A percentile compares a stretch with the other conserved stretches of the same genome.
Conservation (phyloP, 2,888 invertebrate species). For the Ischnus inquisitorius region DNA sequence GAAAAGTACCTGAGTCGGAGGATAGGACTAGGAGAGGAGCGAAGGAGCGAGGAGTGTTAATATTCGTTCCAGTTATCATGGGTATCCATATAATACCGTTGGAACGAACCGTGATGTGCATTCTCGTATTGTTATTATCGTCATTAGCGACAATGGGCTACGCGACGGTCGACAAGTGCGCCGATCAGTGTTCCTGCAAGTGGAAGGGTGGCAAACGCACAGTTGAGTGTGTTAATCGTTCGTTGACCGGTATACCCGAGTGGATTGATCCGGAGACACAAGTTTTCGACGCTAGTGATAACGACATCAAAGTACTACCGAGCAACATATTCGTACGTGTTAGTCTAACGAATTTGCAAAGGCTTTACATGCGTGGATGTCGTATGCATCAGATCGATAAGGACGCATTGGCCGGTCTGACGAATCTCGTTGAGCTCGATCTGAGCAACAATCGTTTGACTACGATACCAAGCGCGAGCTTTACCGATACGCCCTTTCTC, state of each 20-base stretch:
- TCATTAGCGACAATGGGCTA: slow-evolving; percentile 71
- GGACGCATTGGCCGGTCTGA: slow-evolving; percentile 93
- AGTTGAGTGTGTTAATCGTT: slow-evolving; percentile 95
- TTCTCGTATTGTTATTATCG: slow-evolving; percentile 63
- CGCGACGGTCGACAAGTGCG: slow-evolving; percentile 82
- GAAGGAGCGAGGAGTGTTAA: slow-evolving; percentile 2
- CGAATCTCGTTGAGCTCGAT: slow-evolving; percentile 96
- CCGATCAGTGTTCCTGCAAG: slow-evolving; percentile 92
- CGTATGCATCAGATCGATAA: slow-evolving; percentile 94
- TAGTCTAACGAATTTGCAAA: slow-evolving; percentile 94
- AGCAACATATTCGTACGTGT: slow-evolving; percentile 93
- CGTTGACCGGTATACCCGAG: slow-evolving; percentile 94
- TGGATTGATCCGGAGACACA: slow-evolving; percentile 95
- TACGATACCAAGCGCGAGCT: slow-evolving; percentile 92
- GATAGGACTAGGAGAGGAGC: background rate
- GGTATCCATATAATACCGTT: slow-evolving; percentile 57
- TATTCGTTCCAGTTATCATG: slow-evolving; percentile 52
- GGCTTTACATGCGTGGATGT: slow-evolving; percentile 93
- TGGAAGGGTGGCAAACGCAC: slow-evolving; percentile 98
- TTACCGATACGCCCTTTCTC: slow-evolving; percentile 92
- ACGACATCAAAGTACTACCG: slow-evolving; percentile 93
- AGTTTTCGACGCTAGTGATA: slow-evolving; percentile 95
- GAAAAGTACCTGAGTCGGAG: background rate
- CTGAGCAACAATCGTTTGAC: slow-evolving; percentile 94
- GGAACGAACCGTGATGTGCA: slow-evolving; percentile 65